Conservation (phyloP, 2,113 vertebrate species). For the Lagenorhynchus albirostris region DNA sequence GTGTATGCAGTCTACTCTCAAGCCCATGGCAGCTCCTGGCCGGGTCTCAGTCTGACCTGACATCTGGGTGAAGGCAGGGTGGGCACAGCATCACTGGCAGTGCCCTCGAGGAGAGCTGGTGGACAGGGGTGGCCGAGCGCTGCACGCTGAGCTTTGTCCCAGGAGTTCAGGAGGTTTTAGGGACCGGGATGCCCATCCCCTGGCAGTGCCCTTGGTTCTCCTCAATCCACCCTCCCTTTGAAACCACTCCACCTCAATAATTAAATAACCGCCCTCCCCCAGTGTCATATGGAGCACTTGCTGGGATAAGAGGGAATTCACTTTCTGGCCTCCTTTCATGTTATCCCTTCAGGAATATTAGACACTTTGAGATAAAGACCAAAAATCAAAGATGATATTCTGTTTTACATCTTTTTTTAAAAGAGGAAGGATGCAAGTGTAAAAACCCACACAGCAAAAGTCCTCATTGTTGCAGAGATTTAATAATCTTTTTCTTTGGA, state of each 20-base stretch:
- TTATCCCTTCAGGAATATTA: not conserved
- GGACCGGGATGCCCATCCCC: too few relatives aligned
- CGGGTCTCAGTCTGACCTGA: not conserved
- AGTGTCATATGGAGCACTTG: not conserved
- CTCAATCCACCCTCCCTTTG: not conserved
- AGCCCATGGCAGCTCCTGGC: not conserved
- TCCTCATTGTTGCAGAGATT: not conserved
- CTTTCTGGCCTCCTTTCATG: constrained; percentile 1
- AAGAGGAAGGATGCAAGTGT: not conserved
- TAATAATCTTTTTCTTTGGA: constrained; percentile 13
- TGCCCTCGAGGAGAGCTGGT: rapidly evolving
- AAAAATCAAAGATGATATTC: constrained; percentile 43
- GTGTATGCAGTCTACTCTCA: not conserved
- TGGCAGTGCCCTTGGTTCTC: not conserved
- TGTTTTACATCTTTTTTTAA: constrained; percentile 38
- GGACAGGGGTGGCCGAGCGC: not conserved
- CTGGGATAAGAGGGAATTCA: not conserved
- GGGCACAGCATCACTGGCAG: rapidly evolving
- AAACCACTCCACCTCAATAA: not conserved
- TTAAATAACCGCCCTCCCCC: not conserved
- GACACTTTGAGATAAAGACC: constrained; percentile 33
- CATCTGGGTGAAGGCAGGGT: not conserved
- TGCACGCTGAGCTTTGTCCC: not conserved
- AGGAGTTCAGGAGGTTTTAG: not conserved
- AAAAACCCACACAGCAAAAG: not conserved